Evolutionary conservation across 2,113 vertebrate genomes (phyloP), one percentile per base, ranked within the genome.

Genomic region (Coracopsis vasa): DNA sequence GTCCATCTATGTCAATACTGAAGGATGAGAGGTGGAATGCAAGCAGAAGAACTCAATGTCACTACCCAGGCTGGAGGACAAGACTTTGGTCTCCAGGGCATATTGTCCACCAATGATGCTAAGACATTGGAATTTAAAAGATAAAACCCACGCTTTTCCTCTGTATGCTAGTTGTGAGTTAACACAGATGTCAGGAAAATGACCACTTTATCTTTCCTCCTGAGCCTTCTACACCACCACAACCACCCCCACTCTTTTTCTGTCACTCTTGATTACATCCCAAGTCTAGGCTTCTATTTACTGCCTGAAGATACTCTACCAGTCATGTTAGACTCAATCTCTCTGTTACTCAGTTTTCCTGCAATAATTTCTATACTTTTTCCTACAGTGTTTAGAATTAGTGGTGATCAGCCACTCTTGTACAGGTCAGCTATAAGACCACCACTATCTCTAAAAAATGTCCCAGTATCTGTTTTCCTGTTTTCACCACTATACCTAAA

Each of bases 141-240:
- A 33, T 9, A 24, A 74, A 94, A 73, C 91, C 66, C 25, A 39
- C 3, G 28, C 1, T 80, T 74, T 90, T 78, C 2, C 5, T 92
- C 33, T 84, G 10, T 44, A 77, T 60, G 51, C 21, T 16, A 60
- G 6, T 41, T 80, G 16, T 92, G 82, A 90, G 72, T 78, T 92
- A 90, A 71, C 44, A 83, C 66, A 83, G 53, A 86, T 88, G 79
- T 70, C 88, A 84, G 75, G 56, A 73, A 94, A 93, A 94, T 61
- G 71, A 83, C 54, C 64, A 48, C 24, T 93, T 92, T 60, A 47
- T 92, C 23, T 90, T 91, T 90, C 41, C 44, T 96, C 7, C 20
- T 66, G 35, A 92, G 39, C 50, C 75, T 48, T 86, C 54, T 78
- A 13, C 31, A 90, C 29, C n/a, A 27, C 16, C 64, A 10, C 12